phyloP scores from a whole-genome alignment of 1,140 invertebrate species.

The Zaprionus africanus region DNA sequence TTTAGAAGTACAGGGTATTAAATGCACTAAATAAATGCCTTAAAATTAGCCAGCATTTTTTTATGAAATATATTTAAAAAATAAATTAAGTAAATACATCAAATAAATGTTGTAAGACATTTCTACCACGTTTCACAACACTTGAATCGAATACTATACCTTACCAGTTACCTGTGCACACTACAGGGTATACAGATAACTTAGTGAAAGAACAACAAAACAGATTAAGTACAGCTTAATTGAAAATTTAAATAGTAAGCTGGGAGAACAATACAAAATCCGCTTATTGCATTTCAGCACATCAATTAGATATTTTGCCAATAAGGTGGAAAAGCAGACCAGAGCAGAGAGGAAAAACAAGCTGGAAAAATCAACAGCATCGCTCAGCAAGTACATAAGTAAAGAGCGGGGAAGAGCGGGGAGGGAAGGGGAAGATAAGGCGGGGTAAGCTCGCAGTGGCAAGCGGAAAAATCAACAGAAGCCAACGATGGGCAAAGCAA shows the following conservation, averaged over 20 bases:
- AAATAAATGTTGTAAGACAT: no score
- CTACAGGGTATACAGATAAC: neutral
- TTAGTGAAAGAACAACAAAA: slow-evolving; percentile 4
- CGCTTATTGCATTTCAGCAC: slow-evolving; percentile 58
- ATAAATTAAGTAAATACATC: no score
- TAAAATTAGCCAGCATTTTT: no score
- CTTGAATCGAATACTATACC: neutral
- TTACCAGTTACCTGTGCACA: neutral
- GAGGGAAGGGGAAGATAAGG: neutral
- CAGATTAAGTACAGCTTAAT: slow-evolving; percentile 8
- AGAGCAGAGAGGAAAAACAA: slow-evolving; percentile 2
- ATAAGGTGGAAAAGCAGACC: slow-evolving; percentile 49
- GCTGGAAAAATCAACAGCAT: slow-evolving; percentile 3
- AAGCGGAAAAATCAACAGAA: slow-evolving; percentile 72
- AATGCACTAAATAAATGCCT: no score
- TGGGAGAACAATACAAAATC: slow-evolving; percentile 61
- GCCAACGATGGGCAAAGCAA: slow-evolving; percentile 37
- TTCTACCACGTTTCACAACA: no score
- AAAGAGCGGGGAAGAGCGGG: neutral
- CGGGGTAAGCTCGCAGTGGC: slow-evolving; percentile 28
- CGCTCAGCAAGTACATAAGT: neutral
- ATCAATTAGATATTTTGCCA: slow-evolving; percentile 68
- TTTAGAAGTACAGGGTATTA: no score
- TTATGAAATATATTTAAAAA: no score
- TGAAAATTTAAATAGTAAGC: slow-evolving; percentile 40